A percentile compares a stretch with the other conserved stretches of the same genome.
Evolutionary conservation across 2,797 vertebrate genomes (phyloP).

Genomic region (Neostethus bicornis): DNA sequence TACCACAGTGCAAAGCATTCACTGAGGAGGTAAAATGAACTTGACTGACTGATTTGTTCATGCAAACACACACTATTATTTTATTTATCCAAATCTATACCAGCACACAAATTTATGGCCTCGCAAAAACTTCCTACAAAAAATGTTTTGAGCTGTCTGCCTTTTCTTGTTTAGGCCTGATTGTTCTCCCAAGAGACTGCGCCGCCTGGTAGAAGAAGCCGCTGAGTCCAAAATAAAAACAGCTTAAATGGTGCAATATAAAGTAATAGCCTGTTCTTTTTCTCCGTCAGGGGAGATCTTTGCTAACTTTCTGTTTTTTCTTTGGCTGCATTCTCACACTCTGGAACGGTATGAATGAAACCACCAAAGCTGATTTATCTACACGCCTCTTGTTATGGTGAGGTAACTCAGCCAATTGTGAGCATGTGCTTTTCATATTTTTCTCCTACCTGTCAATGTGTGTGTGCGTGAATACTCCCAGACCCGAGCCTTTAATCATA

Average conservation of each 20-base stretch:
- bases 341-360: constrained; percentile 35
- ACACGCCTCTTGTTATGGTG: constrained; percentile 23
- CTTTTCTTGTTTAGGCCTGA: constrained; percentile 49
- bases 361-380: constrained; percentile 23
- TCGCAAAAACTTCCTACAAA: constrained; percentile 43
- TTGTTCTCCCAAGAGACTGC: constrained; percentile 65
- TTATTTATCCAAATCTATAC: constrained; percentile 24
- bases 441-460: constrained; percentile 1
- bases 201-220: constrained; percentile 53
- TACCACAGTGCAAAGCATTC: too few relatives aligned
- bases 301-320: constrained; percentile 42
- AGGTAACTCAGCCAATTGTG: constrained; percentile 1
- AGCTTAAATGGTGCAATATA: constrained; percentile 78
- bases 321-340: constrained; percentile 27
- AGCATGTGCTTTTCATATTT: constrained; percentile 20
- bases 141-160: constrained; percentile 56
- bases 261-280: constrained; percentile 71
- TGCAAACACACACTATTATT: constrained; percentile 32
- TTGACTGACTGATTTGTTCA: constrained; percentile 37
- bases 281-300: constrained; percentile 68
- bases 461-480: background rate
- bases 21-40: constrained; percentile 14
- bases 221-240: constrained; percentile 73
- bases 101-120: constrained; percentile 25
- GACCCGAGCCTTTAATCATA: constrained; percentile 33